Evolutionary conservation across 2,888 invertebrate species (phyloP), one percentile per base, ranked within the genome.

Genomic region (Pocota personata): DNA sequence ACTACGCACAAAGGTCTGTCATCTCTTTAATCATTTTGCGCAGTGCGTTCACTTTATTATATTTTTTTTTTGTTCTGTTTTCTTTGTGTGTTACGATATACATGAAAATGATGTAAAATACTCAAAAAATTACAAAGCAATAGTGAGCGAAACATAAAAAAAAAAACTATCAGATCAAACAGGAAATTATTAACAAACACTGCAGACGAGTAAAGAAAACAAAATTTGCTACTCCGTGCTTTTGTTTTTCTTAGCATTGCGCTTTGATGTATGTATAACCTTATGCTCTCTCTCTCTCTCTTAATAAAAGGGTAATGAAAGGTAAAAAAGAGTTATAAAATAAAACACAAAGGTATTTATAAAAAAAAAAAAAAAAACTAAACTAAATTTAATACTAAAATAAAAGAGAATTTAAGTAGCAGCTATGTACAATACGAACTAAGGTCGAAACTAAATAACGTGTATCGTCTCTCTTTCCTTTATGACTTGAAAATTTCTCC

Each of bases 1-100:
- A 75, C 83, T 64, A 78, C 83, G 73, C 83, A 83, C 78, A 78
- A 62, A 78, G 73, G 67, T 69, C 50, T 76, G 58, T 30, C 58
- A 5, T 72, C 67, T 67, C 37, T 73, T 73, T 69, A 43, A 78
- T 69, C 69, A 75, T 78, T 83, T 83, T 57, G 78, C 73, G 78
- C 78, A 77, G 72, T 82, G 30, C 72, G 72, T 77, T 72, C 16
- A 60, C 75, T 69, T 46, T 32, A 35, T 46, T 35, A 35, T 37
- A 64, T 72, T 21, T 64, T 50, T 60, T 48, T 57, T 64, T 50
- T 60, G 2, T 24, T 24, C 37, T 57, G 24, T 35, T 82, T 69
- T 57, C 62, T 67, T 73, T 73, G 66, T 62, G 19, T 55, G 43
- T 10, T 72, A 6, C 43, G 24, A 35, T 50, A 57, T 21, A 50